Evolutionary conservation across 1,140 invertebrate genomes (phyloP).

Genomic region (Aethina tumida): DNA sequence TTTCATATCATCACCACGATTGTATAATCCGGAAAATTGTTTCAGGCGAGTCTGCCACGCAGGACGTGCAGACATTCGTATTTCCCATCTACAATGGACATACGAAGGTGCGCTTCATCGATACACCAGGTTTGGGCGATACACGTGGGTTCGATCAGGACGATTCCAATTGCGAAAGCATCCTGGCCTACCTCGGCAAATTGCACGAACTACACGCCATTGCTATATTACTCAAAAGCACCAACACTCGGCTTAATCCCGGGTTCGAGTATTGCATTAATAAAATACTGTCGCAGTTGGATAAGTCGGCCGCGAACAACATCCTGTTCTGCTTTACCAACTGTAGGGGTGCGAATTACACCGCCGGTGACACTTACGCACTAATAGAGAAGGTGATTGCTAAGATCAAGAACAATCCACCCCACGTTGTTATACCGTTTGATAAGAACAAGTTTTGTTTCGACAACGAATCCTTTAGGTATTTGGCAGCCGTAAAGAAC

Average conservation of each 20-base stretch:
- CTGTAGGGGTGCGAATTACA: constrained; percentile 24
- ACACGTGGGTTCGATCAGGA: constrained; percentile 26
- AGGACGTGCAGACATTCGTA: constrained; percentile 28
- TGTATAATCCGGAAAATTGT: too few relatives aligned
- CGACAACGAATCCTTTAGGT: constrained; percentile 30
- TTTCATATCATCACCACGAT: too few relatives aligned
- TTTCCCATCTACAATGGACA: constrained; percentile 22
- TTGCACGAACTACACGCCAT: constrained; percentile 28
- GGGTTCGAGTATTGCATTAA: constrained; percentile 28
- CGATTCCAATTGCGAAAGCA: constrained; percentile 28
- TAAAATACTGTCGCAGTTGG: constrained; percentile 27
- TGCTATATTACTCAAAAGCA: constrained; percentile 26
- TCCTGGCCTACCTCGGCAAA: constrained; percentile 24
- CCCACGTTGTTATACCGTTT: constrained; percentile 20
- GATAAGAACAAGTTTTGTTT: constrained; percentile 27
- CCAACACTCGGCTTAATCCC: constrained; percentile 19
- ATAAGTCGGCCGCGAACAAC: constrained; percentile 27
- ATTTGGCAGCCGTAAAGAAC: constrained; percentile 21
- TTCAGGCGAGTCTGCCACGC: constrained; percentile 27
- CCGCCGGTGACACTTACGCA: constrained; percentile 22
- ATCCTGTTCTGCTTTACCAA: constrained; percentile 31
- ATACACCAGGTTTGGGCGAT: constrained; percentile 21
- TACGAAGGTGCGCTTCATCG: constrained; percentile 18
- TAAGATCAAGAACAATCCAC: constrained; percentile 17
- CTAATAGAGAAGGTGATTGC: constrained; percentile 15